Conservation (phyloP, 2,797 vertebrate species). For the Malurus leucopterus region DNA sequence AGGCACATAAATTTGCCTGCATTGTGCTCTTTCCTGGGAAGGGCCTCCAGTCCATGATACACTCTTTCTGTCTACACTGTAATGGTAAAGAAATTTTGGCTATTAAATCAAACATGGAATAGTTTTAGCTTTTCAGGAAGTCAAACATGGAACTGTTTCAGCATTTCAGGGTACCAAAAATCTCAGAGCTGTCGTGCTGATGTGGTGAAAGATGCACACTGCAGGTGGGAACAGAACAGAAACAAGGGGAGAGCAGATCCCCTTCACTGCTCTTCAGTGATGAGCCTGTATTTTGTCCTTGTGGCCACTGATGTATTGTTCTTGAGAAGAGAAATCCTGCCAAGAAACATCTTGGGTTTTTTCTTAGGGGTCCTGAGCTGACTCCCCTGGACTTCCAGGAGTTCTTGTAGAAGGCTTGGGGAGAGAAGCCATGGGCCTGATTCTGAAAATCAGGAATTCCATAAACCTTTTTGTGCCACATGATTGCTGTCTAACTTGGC, state of each 20-base stretch:
- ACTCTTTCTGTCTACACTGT: neutral
- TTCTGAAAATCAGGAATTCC: neutral
- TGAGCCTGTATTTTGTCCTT: neutral
- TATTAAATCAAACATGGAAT: neutral
- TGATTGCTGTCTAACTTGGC: neutral
- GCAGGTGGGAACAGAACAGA: neutral
- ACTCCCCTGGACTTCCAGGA: neutral
- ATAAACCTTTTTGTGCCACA: neutral
- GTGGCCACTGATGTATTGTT: neutral
- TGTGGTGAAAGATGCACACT: neutral
- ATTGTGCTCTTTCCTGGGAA: neutral
- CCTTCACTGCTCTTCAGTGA: neutral
- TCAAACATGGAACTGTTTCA: neutral
- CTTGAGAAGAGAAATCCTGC: neutral
- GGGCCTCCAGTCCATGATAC: neutral
- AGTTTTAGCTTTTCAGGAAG: neutral
- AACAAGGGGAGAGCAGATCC: neutral
- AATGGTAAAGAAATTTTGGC: neutral
- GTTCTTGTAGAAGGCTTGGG: neutral
- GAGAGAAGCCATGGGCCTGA: neutral
- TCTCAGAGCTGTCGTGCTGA: neutral
- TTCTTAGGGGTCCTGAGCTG: neutral
- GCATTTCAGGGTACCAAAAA: neutral
- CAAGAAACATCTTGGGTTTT: neutral
- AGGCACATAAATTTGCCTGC: neutral